phyloP scores from a whole-genome alignment of 2,888 invertebrate genomes.

The Rhimphoctona megacephalus region DNA sequence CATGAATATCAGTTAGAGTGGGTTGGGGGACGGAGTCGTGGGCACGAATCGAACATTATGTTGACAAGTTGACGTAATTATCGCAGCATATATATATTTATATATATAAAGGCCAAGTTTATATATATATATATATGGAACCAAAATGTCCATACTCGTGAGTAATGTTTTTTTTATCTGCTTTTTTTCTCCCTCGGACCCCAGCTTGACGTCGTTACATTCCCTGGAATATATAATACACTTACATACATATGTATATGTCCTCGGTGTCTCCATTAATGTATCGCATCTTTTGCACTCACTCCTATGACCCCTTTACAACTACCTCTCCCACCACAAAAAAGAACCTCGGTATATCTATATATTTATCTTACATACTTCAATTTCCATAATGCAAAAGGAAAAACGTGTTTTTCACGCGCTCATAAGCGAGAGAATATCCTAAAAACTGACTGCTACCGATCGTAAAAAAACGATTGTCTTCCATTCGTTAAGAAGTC shows the following conservation, averaged over 20 bases:
- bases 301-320: conserved; percentile 57
- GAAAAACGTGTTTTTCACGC: conserved; percentile 15
- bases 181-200: conserved; percentile 70
- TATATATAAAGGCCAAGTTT: too few relatives aligned
- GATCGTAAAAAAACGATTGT: background rate
- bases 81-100: conserved; percentile 67
- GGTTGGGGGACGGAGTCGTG: background rate
- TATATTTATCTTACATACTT: conserved; percentile 26
- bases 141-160: conserved; percentile 74
- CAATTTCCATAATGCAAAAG: conserved; percentile 28
- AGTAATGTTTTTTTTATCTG: conserved; percentile 84
- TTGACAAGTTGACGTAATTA: conserved; percentile 79
- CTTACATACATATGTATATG: conserved; percentile 44
- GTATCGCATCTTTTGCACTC: conserved; percentile 78
- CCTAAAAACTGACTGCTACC: background rate
- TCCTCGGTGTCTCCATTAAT: conserved; percentile 77
- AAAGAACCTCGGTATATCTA: background rate
- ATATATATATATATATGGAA: background rate
- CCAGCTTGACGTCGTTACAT: conserved; percentile 78
- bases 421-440: background rate
- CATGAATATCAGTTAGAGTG: conserved; percentile 37
- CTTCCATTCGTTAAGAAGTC: background rate
- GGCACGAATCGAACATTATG: conserved; percentile 29
- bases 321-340: background rate
- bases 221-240: conserved; percentile 30